Evolutionary conservation across 2,888 invertebrate genomes (phyloP).

Genomic region (Hypomecis atomaria): DNA sequence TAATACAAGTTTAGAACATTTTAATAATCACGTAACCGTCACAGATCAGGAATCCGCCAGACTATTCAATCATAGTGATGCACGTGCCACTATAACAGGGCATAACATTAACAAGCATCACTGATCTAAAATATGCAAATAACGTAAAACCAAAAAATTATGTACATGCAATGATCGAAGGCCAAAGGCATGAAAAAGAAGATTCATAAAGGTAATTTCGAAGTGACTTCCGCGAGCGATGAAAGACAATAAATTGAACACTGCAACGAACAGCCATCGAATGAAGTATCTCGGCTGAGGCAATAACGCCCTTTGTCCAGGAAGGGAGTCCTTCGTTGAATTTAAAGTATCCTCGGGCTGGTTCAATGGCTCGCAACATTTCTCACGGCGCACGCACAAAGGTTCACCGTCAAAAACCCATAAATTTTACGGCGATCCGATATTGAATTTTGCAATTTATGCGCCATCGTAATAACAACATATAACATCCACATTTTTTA

Average conservation of each 20-base stretch:
- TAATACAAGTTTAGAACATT: conserved; percentile 18
- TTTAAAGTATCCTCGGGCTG: conserved; percentile 61
- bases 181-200: conserved; percentile 8
- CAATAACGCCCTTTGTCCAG: conserved; percentile 54
- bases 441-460: conserved; percentile 75
- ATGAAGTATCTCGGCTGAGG: conserved; percentile 29
- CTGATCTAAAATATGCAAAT: conserved; percentile 46
- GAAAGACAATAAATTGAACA: conserved; percentile 33
- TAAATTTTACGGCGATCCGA: conserved; percentile 71
- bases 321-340: conserved; percentile 66
- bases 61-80: conserved; percentile 57
- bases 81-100: not conserved
- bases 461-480: conserved; percentile 56
- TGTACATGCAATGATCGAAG: conserved; percentile 29
- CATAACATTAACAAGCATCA: not conserved
- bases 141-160: conserved; percentile 46
- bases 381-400: conserved; percentile 67
- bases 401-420: conserved; percentile 64
- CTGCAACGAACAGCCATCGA: conserved; percentile 27
- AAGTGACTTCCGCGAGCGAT: conserved; percentile 29
- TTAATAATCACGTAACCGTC: conserved; percentile 46
- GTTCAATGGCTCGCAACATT: conserved; percentile 66
- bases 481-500: conserved; percentile 52
- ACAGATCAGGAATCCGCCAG: conserved; percentile 59
- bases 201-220: conserved; percentile 12